These are phyloP conservation scores for Chaenodraco wilsoni DNA, from an alignment of 2,797 vertebrate genomes.

Conservation along the genomic window DNA sequence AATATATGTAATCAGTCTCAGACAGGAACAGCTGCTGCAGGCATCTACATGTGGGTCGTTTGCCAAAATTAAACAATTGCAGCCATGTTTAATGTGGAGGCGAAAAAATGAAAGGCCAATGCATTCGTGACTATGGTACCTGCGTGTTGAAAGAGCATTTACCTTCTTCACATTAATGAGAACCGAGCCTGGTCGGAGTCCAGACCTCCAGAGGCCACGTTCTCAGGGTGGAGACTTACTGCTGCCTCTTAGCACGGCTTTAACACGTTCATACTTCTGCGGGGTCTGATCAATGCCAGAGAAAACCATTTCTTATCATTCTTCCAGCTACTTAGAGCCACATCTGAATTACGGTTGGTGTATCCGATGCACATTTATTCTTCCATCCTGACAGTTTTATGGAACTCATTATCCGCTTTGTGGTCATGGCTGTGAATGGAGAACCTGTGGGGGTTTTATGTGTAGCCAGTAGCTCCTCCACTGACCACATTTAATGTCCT, in stretches of 20 bases:
- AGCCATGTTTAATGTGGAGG: constrained; percentile 41
- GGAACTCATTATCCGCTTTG: constrained; percentile 99
- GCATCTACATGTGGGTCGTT: constrained; percentile 43
- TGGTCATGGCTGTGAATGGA: constrained; percentile 93
- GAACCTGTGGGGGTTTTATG: constrained; percentile 89
- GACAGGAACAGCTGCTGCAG: constrained; percentile 52
- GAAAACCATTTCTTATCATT: constrained; percentile 99
- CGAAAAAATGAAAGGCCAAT: constrained; percentile 47
- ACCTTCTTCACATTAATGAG: constrained; percentile 63
- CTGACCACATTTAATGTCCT: constrained; percentile 84
- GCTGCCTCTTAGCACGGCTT: constrained; percentile 88
- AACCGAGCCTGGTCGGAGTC: constrained; percentile 63
- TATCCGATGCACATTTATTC: constrained; percentile 96
- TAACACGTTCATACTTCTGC: constrained; percentile 93
- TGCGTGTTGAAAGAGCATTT: constrained; percentile 61
- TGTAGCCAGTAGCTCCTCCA: constrained; percentile 90
- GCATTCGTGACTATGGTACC: constrained; percentile 60
- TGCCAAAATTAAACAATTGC: constrained; percentile 47
- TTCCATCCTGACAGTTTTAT: constrained; percentile 97
- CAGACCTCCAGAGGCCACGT: constrained; percentile 63
- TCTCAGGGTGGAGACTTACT: constrained; percentile 85
- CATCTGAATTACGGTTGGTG: constrained; percentile 95
- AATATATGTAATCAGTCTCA: constrained; percentile 59
- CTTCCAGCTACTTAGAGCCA: constrained; percentile 97
- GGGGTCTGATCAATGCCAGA: constrained; percentile 94